These are phyloP conservation scores for Nomada ruficornis DNA, from an alignment of 2,888 invertebrate species.

Conservation along the genomic window DNA sequence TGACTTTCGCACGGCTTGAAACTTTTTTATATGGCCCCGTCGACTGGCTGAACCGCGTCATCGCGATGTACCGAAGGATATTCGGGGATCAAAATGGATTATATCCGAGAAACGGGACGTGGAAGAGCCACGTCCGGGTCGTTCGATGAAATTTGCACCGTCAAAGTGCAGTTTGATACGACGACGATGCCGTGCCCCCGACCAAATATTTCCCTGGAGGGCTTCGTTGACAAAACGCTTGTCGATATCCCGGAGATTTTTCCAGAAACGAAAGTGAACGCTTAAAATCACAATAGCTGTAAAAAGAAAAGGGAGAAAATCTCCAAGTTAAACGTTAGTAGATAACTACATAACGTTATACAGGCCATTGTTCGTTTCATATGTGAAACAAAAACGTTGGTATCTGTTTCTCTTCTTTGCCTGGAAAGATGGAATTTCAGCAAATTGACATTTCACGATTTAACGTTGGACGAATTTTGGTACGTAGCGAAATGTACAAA, in stretches of 20 bases:
- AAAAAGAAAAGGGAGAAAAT: not conserved
- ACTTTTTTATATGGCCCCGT: slow-evolving; percentile 27
- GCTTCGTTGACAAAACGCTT: not conserved
- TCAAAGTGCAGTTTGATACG: slow-evolving; percentile 26
- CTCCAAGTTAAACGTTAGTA: no score
- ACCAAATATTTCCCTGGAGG: slow-evolving; percentile 27
- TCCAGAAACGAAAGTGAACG: no score
- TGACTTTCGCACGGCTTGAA: slow-evolving; percentile 33
- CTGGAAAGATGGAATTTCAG: no score
- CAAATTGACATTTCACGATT: no score
- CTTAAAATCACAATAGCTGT: not conserved
- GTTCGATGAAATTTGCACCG: slow-evolving; percentile 49
- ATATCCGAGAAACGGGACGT: slow-evolving; percentile 42
- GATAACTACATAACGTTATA: no score
- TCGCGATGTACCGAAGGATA: slow-evolving; percentile 56
- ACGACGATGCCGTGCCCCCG: not conserved
- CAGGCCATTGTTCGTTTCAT: no score
- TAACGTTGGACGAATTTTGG: no score
- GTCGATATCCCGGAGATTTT: not conserved
- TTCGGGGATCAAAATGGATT: slow-evolving; percentile 63
- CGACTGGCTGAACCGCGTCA: slow-evolving; percentile 45
- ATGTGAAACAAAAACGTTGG: no score
- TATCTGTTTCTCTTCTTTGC: no score
- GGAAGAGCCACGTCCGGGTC: slow-evolving; percentile 24
- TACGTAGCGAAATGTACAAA: no score